These are phyloP conservation scores for Chydorus sphaericus DNA, from an alignment of 2,888 invertebrate genomes.

Conservation along the genomic window DNA sequence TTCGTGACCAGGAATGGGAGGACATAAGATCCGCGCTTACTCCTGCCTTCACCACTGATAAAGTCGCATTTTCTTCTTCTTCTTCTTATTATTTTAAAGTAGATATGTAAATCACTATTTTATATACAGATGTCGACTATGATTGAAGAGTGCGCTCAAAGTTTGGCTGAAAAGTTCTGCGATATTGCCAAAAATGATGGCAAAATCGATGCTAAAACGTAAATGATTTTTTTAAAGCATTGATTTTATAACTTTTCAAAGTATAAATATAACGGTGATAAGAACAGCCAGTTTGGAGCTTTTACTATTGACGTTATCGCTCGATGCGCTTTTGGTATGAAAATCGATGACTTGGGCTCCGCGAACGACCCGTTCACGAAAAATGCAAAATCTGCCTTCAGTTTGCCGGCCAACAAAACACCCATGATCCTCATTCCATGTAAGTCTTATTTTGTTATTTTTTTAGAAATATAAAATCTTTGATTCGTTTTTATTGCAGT, in stretches of 20 bases:
- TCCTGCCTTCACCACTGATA: constrained; percentile 14
- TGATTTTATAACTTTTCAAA: too few relatives aligned
- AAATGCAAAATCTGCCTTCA: background rate
- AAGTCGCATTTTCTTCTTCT: constrained; percentile 9
- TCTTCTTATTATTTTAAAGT: constrained; percentile 5
- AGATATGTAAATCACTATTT: background rate
- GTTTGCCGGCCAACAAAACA: background rate
- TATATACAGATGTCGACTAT: constrained; percentile 9
- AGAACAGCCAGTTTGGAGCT: background rate
- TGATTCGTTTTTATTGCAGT: too few relatives aligned
- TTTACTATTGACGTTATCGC: constrained; percentile 8
- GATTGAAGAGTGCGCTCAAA: background rate
- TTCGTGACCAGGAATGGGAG: constrained; percentile 13
- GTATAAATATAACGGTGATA: too few relatives aligned
- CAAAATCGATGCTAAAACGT: constrained; percentile 5
- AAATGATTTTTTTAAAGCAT: too few relatives aligned
- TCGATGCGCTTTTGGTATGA: constrained; percentile 5
- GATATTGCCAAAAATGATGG: background rate
- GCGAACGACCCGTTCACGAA: background rate
- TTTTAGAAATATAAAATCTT: background rate
- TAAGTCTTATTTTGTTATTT: background rate
- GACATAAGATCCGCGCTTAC: constrained; percentile 11
- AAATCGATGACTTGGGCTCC: constrained; percentile 2
- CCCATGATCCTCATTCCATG: background rate
- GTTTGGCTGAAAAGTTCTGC: background rate